Evolutionary conservation across 1,140 invertebrate species (phyloP).

Genomic region (Drosophila micromelanica): DNA sequence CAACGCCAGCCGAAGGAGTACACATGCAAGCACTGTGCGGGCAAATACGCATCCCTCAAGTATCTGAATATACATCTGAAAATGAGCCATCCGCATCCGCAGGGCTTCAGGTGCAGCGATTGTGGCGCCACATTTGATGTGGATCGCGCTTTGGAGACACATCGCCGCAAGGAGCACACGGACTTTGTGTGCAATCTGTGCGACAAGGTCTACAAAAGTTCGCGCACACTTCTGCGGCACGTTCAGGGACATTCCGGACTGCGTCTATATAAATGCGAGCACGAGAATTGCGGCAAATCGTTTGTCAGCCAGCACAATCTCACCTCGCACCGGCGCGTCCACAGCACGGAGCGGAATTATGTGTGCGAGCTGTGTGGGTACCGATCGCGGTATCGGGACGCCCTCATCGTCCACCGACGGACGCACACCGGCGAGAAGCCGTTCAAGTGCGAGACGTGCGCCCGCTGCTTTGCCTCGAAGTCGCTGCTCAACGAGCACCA

Average conservation of each 20-base stretch:
- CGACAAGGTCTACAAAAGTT: slow-evolving; percentile 68
- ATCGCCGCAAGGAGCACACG: slow-evolving; percentile 60
- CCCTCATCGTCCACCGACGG: slow-evolving; percentile 96
- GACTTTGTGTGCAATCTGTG: slow-evolving; percentile 64
- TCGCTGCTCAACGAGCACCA: slow-evolving; percentile 85
- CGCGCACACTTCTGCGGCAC: slow-evolving; percentile 58
- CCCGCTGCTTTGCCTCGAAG: slow-evolving; percentile 68
- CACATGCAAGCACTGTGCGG: slow-evolving; percentile 56
- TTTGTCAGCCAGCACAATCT: slow-evolving; percentile 71
- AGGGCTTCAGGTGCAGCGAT: slow-evolving; percentile 66
- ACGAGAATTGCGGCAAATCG: slow-evolving; percentile 71
- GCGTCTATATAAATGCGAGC: slow-evolving; percentile 64
- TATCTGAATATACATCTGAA: slow-evolving; percentile 70
- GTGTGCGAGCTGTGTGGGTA: slow-evolving; percentile 78
- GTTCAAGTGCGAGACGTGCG: slow-evolving; percentile 85
- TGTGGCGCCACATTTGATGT: slow-evolving; percentile 62
- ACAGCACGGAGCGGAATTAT: slow-evolving; percentile 65
- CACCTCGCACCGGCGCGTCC: slow-evolving; percentile 62
- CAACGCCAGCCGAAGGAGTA: slow-evolving; percentile 53
- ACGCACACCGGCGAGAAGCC: slow-evolving; percentile 99
- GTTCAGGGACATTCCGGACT: slow-evolving; percentile 60
- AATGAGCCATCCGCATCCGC: slow-evolving; percentile 65
- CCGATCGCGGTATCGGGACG: slow-evolving; percentile 86
- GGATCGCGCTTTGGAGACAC: slow-evolving; percentile 58
- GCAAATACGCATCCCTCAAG: slow-evolving; percentile 60